These are phyloP conservation scores for Lycocorax pyrrhopterus DNA, from an alignment of 2,113 vertebrate genomes.

Conservation along the genomic window DNA sequence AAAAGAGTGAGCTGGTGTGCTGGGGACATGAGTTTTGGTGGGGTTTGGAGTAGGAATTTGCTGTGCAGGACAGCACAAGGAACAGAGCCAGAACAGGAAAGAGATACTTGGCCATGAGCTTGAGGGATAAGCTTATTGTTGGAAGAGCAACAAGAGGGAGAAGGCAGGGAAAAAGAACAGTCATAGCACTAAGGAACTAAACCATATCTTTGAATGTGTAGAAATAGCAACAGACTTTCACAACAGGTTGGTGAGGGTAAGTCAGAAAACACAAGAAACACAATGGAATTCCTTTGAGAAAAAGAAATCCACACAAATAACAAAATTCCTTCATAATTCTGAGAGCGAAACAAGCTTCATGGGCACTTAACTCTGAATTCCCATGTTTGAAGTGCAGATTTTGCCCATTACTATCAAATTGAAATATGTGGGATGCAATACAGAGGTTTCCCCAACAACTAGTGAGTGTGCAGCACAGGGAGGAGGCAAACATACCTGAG, in stretches of 20 bases:
- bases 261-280: not conserved
- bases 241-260: not conserved
- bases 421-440: not conserved
- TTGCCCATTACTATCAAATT: not conserved
- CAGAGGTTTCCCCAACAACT: not conserved
- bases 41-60: not conserved
- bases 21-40: not conserved
- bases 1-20: not conserved
- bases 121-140: not conserved
- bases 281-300: not conserved
- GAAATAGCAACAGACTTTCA: not conserved
- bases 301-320: not conserved
- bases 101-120: not conserved
- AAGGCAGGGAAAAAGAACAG: not conserved
- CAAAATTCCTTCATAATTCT: not conserved
- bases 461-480: fast-evolving
- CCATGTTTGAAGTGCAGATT: not conserved
- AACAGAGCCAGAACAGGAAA: not conserved
- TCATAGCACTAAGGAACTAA: not conserved
- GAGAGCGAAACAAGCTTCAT: not conserved
- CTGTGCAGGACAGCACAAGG: not conserved
- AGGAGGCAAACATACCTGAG: not conserved
- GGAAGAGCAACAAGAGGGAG: not conserved
- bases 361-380: not conserved
- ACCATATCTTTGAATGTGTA: not conserved